These are phyloP conservation scores for Kryptolebias ocellatus DNA, from an alignment of 2,797 vertebrate species.

Conservation along the genomic window DNA sequence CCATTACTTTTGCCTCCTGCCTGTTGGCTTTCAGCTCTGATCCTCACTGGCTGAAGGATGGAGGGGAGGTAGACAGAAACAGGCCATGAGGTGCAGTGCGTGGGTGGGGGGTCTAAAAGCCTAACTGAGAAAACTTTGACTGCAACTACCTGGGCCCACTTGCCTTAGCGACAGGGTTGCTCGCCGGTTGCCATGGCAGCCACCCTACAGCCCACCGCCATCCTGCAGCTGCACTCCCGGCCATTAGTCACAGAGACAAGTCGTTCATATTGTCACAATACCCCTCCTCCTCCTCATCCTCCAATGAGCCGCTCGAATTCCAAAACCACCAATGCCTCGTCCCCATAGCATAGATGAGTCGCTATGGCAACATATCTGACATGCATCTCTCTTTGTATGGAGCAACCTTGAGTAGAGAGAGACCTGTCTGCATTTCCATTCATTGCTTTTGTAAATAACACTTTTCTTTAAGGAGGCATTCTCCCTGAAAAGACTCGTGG, in stretches of 20 bases:
- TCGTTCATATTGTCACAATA: constrained; percentile 49
- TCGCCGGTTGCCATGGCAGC: constrained; percentile 72
- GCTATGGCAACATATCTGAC: constrained; percentile 71
- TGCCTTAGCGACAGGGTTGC: constrained; percentile 47
- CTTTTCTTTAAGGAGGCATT: constrained; percentile 15
- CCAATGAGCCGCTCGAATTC: constrained; percentile 63
- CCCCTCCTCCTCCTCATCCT: constrained; percentile 38
- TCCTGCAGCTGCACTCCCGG: constrained; percentile 61
- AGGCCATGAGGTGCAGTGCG: constrained; percentile 28
- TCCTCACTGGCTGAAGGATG: constrained; percentile 32
- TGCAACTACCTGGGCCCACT: constrained; percentile 58
- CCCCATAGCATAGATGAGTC: constrained; percentile 56
- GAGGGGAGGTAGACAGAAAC: constrained; percentile 38
- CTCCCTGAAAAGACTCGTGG: background rate
- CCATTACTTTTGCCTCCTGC: constrained; percentile 61
- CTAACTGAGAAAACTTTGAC: constrained; percentile 28
- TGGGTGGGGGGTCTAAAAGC: constrained; percentile 28
- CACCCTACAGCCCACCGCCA: constrained; percentile 47
- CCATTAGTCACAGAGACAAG: constrained; percentile 76
- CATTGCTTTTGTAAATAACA: constrained; percentile 33
- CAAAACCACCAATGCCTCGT: constrained; percentile 52
- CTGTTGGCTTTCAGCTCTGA: constrained; percentile 32
- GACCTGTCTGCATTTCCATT: constrained; percentile 56
- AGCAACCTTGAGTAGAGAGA: constrained; percentile 54
- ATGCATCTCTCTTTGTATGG: constrained; percentile 43